Percentiles rank a stretch among this genome's conserved stretches.
phyloP scores from a whole-genome alignment of 2,888 invertebrate species.

The Tetramorium bicarinatum region DNA sequence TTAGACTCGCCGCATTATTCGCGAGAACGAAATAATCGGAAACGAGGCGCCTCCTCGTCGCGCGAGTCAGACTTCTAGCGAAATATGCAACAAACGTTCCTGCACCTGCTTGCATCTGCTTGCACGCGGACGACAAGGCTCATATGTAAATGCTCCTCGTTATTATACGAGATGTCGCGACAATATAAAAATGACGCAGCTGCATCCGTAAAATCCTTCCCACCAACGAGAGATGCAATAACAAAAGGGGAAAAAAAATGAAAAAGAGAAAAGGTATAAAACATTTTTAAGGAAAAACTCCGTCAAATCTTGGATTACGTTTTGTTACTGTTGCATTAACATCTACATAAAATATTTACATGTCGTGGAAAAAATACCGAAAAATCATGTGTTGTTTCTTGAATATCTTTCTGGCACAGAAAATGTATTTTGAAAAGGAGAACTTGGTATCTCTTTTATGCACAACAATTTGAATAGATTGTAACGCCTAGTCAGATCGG shows the following conservation, averaged over 20 bases:
- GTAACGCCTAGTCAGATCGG: background rate
- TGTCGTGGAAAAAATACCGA: background rate
- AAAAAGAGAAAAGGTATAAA: background rate
- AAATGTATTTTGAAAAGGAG: constrained; percentile 1
- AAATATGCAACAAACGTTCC: constrained; percentile 42
- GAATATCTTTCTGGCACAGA: background rate
- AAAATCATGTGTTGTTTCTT: background rate
- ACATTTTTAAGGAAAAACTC: background rate
- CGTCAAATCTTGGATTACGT: constrained; percentile 26
- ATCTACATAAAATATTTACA: background rate
- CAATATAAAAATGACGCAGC: constrained; percentile 51
- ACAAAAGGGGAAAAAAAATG: background rate
- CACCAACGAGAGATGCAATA: background rate
- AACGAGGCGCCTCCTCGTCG: constrained; percentile 19
- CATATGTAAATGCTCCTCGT: constrained; percentile 48
- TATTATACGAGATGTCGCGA: constrained; percentile 48
- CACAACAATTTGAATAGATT: background rate
- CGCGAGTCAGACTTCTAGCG: constrained; percentile 16
- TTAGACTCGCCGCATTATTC: background rate
- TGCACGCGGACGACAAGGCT: constrained; percentile 13
- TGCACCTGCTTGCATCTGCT: constrained; percentile 34
- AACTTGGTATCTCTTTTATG: background rate
- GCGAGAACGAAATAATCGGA: background rate
- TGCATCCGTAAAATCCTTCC: constrained; percentile 32
- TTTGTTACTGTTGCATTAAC: constrained; percentile 30